A percentile compares a stretch with the other conserved stretches of the same genome.
phyloP scores from a whole-genome alignment of 2,797 vertebrate species.

The Peromyscus eremicus region DNA sequence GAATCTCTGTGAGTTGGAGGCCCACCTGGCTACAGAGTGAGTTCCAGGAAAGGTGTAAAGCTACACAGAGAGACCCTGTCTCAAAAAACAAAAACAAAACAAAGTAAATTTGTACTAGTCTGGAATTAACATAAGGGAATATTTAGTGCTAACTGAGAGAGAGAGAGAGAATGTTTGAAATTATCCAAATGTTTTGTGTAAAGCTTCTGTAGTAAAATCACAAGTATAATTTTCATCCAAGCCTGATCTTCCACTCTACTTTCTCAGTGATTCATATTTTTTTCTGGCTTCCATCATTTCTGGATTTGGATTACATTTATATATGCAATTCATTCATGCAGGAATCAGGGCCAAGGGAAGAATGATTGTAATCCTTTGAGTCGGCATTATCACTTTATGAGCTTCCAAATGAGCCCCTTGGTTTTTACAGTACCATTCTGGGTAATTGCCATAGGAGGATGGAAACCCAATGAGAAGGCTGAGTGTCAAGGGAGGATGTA shows the following conservation, averaged over 20 bases:
- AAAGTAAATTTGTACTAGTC: not conserved
- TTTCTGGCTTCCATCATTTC: slow-evolving; percentile 72
- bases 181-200: not conserved
- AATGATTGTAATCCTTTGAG: slow-evolving; percentile 68
- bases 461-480: not conserved
- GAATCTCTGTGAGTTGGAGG: too few relatives aligned
- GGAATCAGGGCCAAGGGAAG: slow-evolving; percentile 51
- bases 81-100: too few relatives aligned
- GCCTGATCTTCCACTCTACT: slow-evolving; percentile 10
- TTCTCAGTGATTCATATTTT: slow-evolving; percentile 67
- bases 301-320: slow-evolving; percentile 62
- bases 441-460: slow-evolving; percentile 13
- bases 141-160: not conserved
- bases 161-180: not conserved
- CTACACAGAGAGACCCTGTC: too few relatives aligned
- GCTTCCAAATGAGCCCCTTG: slow-evolving; percentile 33
- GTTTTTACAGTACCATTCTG: slow-evolving; percentile 27
- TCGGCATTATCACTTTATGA: slow-evolving; percentile 62
- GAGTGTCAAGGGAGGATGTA: not conserved
- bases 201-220: slow-evolving; percentile 49
- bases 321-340: slow-evolving; percentile 28
- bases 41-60: too few relatives aligned
- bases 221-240: slow-evolving; percentile 50
- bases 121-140: not conserved
- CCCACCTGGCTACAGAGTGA: too few relatives aligned